A percentile compares a stretch with the other conserved stretches of the same genome.
phyloP scores from a whole-genome alignment of 2,113 vertebrate genomes.

The Plotosus lineatus region DNA sequence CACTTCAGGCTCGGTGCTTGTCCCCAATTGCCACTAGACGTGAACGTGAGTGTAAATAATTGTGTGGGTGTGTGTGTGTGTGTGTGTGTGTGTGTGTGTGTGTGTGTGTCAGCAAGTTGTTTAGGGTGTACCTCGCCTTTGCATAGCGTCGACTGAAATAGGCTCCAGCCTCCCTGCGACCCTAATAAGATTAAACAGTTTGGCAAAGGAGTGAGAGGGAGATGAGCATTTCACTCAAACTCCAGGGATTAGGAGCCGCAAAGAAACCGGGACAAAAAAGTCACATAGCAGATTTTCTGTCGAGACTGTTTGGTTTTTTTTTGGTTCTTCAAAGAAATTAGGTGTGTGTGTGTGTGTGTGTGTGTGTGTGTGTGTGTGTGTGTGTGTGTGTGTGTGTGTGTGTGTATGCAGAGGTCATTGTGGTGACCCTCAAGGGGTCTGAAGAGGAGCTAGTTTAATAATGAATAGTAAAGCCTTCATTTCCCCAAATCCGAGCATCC shows the following conservation, averaged over 20 bases:
- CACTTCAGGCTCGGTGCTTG: too few species aligned
- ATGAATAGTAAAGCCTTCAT: conserved; percentile 81
- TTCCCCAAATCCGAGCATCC: conserved; percentile 69
- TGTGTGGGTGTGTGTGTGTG: too few species aligned
- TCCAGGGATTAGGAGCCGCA: neutral
- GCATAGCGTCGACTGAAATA: too few species aligned
- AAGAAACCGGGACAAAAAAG: conserved; percentile 2
- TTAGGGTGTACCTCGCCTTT: too few species aligned
- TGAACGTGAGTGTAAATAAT: too few species aligned
- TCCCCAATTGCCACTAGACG: too few species aligned
- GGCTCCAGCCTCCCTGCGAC: too few species aligned
- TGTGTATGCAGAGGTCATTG: neutral
- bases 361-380: neutral
- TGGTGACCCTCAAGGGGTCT: conserved; percentile 63
- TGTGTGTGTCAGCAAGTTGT: too few species aligned
- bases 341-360: neutral
- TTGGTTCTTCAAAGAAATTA: too few species aligned
- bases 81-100: too few species aligned
- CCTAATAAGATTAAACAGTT: too few species aligned
- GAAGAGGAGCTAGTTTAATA: conserved; percentile 74
- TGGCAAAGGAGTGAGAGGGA: too few species aligned
- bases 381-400: conserved; percentile 31
- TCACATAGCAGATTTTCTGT: neutral
- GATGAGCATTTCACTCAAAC: neutral
- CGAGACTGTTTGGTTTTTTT: neutral